Percentiles rank a stretch among this genome's conserved stretches.
phyloP scores from a whole-genome alignment of 2,888 invertebrate species.

The Busseola fusca region DNA sequence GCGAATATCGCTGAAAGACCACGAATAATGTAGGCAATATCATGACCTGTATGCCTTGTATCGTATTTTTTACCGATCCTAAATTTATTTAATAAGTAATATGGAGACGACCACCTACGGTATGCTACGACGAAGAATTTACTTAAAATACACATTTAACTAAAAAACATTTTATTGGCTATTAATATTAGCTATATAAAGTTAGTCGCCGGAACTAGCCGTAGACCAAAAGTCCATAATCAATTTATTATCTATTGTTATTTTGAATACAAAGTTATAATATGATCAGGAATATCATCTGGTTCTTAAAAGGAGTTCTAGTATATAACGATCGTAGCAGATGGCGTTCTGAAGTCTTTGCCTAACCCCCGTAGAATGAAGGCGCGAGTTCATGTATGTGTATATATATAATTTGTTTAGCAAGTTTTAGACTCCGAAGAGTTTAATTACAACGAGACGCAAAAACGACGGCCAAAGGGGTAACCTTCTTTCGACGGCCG shows the following conservation, averaged over 20 bases:
- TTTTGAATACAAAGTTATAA: neutral
- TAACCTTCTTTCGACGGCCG: neutral
- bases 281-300: neutral
- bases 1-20: slow-evolving; percentile 6
- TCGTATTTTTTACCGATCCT: slow-evolving; percentile 13
- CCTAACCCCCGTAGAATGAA: neutral
- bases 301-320: neutral
- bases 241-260: slow-evolving; percentile 1
- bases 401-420: neutral
- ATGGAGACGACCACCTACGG: slow-evolving; percentile 31
- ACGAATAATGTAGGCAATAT: slow-evolving; percentile 5
- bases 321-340: neutral
- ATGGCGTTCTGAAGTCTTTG: neutral
- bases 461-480: too few relatives aligned
- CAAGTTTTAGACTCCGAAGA: neutral
- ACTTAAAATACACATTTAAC: slow-evolving; percentile 23
- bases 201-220: slow-evolving; percentile 7
- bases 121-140: neutral
- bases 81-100: slow-evolving; percentile 3
- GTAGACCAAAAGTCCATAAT: neutral
- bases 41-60: slow-evolving; percentile 23
- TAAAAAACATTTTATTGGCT: slow-evolving; percentile 22
- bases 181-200: slow-evolving; percentile 21
- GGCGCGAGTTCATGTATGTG: neutral
- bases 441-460: neutral